These are phyloP conservation scores for Agriotes lineatus DNA, from an alignment of 2,888 invertebrate species.

Conservation along the genomic window DNA sequence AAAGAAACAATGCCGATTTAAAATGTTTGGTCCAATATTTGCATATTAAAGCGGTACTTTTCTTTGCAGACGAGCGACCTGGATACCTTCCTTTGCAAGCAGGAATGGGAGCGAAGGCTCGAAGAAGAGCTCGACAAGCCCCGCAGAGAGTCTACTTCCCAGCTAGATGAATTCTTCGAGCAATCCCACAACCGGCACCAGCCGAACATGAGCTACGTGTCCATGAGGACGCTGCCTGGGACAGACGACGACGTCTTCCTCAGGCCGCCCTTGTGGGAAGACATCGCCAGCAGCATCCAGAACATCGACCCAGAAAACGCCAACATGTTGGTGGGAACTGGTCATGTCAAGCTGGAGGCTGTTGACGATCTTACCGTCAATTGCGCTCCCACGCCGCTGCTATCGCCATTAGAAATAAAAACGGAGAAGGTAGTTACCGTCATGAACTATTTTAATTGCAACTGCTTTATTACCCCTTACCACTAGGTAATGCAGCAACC, in stretches of 20 bases:
- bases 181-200: constrained; percentile 47
- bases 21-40: no score
- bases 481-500: constrained; percentile 62
- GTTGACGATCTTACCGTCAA: constrained; percentile 70
- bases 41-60: no score
- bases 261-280: constrained; percentile 91
- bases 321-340: constrained; percentile 83
- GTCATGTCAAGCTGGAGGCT: constrained; percentile 85
- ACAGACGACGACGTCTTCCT: constrained; percentile 88
- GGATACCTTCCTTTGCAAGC: constrained; percentile 83
- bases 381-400: constrained; percentile 73
- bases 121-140: constrained; percentile 72
- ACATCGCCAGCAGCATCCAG: constrained; percentile 90
- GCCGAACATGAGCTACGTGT: constrained; percentile 68
- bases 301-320: constrained; percentile 93
- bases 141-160: constrained; percentile 72
- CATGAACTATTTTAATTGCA: neutral
- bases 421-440: constrained; percentile 72
- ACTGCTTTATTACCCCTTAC: no score
- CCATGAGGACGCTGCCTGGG: constrained; percentile 68
- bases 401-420: constrained; percentile 85
- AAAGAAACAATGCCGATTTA: neutral
- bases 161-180: constrained; percentile 78
- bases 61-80: constrained; percentile 82
- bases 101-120: constrained; percentile 78